These are phyloP conservation scores for Drosophila serrata DNA, from an alignment of 1,140 invertebrate species.

Conservation along the genomic window DNA sequence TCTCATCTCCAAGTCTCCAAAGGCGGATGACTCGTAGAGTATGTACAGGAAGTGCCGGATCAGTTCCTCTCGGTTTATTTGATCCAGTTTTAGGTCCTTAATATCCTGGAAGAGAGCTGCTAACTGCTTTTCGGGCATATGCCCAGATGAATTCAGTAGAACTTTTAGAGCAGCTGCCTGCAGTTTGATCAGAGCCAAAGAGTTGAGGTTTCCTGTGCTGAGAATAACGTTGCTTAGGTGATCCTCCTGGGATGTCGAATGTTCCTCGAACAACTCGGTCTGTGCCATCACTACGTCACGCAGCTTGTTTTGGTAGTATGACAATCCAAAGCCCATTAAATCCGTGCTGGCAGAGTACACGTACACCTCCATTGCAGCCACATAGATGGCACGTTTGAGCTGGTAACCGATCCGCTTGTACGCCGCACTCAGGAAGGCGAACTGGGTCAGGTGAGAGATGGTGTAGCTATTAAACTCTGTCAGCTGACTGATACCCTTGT, in stretches of 20 bases:
- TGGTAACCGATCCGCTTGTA: conserved; percentile 78
- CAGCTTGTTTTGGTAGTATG: conserved; percentile 80
- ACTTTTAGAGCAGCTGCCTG: conserved; percentile 65
- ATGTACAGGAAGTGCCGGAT: conserved; percentile 55
- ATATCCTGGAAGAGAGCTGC: conserved; percentile 37
- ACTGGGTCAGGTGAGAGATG: conserved; percentile 79
- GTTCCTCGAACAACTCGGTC: conserved; percentile 20
- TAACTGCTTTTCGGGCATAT: conserved; percentile 21
- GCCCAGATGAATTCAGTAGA: conserved; percentile 29
- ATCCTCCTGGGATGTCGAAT: conserved; percentile 8
- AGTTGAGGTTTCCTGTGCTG: conserved; percentile 57
- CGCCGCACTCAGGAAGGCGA: conserved; percentile 69
- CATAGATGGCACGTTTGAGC: conserved; percentile 70
- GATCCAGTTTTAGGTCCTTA: conserved; percentile 28
- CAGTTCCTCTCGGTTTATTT: conserved; percentile 39
- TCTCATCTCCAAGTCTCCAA: conserved; percentile 61
- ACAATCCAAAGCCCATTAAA: conserved; percentile 79
- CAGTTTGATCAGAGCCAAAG: conserved; percentile 66
- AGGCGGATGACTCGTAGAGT: conserved; percentile 64
- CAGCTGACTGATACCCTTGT: conserved; percentile 82
- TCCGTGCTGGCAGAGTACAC: conserved; percentile 78
- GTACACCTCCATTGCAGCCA: conserved; percentile 83
- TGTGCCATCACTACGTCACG: conserved; percentile 70
- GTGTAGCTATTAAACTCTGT: conserved; percentile 80
- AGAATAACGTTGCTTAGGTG: conserved; percentile 59